phyloP scores from a whole-genome alignment of 1,140 invertebrate genomes.

The Leguminivora glycinivorella region DNA sequence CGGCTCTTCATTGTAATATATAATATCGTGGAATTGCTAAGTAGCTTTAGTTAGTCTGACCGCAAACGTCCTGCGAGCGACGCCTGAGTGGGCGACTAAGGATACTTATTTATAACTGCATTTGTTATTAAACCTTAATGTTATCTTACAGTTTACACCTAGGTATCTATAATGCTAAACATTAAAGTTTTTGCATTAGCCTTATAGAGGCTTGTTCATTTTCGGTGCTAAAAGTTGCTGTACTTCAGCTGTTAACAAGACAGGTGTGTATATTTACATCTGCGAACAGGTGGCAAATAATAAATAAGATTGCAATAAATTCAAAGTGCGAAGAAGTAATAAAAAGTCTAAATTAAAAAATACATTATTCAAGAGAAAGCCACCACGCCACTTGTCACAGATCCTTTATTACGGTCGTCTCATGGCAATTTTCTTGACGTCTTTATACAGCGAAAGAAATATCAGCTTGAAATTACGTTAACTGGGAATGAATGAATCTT shows the following conservation, averaged over 20 bases:
- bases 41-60: conserved; percentile 31
- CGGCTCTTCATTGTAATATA: conserved; percentile 39
- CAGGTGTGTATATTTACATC: conserved; percentile 3
- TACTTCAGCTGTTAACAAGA: not conserved
- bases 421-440: conserved; percentile 9
- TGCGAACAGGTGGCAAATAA: conserved; percentile 20
- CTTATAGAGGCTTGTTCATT: not conserved
- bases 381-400: conserved; percentile 11
- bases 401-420: conserved; percentile 17
- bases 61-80: conserved; percentile 28
- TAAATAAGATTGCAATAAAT: conserved; percentile 2
- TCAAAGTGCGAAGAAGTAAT: conserved; percentile 17
- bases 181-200: not conserved
- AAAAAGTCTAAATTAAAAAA: conserved; percentile 16
- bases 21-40: conserved; percentile 31
- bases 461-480: not conserved
- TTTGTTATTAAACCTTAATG: not conserved
- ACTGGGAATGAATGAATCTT: not conserved
- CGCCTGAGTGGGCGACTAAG: not conserved
- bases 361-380: conserved; percentile 27
- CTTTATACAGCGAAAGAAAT: conserved; percentile 21
- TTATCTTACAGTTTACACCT: not conserved
- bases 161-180: not conserved
- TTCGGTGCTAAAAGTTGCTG: not conserved
- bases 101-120: conserved; percentile 4